A percentile compares a stretch with the other conserved stretches of the same genome.
These are phyloP conservation scores for Barbus barbus DNA, from an alignment of 2,113 vertebrate species.

Conservation along the genomic window DNA sequence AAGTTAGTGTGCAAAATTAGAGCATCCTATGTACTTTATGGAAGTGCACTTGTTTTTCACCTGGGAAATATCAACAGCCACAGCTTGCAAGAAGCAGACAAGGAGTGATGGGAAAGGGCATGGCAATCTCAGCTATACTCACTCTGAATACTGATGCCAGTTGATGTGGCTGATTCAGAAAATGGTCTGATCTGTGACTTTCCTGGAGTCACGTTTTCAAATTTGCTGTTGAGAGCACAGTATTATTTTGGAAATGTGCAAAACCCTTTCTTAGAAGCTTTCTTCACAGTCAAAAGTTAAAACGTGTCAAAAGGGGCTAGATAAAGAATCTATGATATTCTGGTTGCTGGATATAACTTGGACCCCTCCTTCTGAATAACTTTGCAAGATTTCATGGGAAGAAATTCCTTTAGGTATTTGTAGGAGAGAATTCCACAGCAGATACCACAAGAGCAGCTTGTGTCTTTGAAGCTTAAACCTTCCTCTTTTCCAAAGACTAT, in stretches of 20 bases:
- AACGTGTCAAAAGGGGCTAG: neutral
- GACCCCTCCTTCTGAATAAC: too few species aligned
- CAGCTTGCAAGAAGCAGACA: too few species aligned
- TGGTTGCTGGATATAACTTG: neutral
- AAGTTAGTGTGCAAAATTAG: too few species aligned
- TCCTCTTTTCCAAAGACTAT: neutral
- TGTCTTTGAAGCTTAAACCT: neutral
- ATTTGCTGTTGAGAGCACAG: neutral
- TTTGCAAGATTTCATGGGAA: neutral
- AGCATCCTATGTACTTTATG: too few species aligned
- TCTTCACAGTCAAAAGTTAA: neutral
- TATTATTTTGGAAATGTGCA: neutral
- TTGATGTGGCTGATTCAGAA: neutral
- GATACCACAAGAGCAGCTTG: neutral
- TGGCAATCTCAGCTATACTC: neutral
- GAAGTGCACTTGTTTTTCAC: too few species aligned
- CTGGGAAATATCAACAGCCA: too few species aligned
- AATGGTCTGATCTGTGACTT: neutral
- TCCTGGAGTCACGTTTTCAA: neutral
- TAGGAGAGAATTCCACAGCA: neutral
- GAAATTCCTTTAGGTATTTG: neutral
- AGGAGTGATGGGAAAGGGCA: neutral
- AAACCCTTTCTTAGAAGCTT: neutral
- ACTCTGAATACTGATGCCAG: neutral
- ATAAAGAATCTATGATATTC: neutral